phyloP scores from a whole-genome alignment of 2,113 vertebrate genomes.

The Lycaon pictus region DNA sequence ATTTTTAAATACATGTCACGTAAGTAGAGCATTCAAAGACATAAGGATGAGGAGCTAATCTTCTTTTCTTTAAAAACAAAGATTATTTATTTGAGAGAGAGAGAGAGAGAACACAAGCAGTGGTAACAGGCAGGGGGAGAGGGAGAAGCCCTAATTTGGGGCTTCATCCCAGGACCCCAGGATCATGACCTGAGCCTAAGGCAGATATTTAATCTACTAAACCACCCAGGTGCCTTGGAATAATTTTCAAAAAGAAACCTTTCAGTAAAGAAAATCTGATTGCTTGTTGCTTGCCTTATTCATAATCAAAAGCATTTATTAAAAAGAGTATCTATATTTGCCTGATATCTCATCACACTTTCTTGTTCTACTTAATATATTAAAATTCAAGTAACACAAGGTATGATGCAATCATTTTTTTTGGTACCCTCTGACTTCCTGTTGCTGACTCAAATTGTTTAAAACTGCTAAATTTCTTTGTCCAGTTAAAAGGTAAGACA shows the following conservation, averaged over 20 bases:
- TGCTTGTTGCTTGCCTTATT: slow-evolving; percentile 18
- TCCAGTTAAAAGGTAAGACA: slow-evolving; percentile 18
- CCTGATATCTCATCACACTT: background rate
- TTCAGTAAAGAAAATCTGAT: slow-evolving; percentile 6
- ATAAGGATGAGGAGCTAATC: too few species aligned
- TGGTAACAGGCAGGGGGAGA: background rate
- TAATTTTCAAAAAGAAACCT: slow-evolving; percentile 43
- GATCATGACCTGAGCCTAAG: too few species aligned
- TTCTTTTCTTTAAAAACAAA: too few species aligned
- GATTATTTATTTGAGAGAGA: too few species aligned
- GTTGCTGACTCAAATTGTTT: background rate
- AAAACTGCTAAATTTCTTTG: slow-evolving; percentile 39
- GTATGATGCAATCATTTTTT: background rate
- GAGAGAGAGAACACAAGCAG: too few species aligned
- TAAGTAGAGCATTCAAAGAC: too few species aligned
- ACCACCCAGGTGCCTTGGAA: background rate
- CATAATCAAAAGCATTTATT: slow-evolving; percentile 10
- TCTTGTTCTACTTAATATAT: slow-evolving; percentile 28
- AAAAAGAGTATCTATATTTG: slow-evolving; percentile 8
- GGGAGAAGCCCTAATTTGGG: too few species aligned
- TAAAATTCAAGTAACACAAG: background rate
- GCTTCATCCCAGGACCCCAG: too few species aligned
- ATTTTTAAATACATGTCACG: too few species aligned
- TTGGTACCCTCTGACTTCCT: background rate
- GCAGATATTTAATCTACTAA: background rate